These are phyloP conservation scores for Conus ventricosus DNA, from an alignment of 1,140 invertebrate genomes.

Conservation along the genomic window DNA sequence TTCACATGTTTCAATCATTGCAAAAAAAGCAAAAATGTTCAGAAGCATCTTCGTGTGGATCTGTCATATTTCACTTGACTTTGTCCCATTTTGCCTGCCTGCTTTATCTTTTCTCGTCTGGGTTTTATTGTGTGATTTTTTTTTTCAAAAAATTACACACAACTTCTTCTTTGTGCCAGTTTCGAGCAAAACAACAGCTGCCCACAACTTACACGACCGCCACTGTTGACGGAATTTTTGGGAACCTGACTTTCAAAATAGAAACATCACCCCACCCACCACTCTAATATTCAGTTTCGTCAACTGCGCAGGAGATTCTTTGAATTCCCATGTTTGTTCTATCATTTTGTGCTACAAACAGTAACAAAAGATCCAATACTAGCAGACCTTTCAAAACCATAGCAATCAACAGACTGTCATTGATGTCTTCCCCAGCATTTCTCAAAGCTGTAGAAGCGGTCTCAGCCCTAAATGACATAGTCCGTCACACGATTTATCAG, in stretches of 20 bases:
- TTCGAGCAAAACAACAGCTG: background rate
- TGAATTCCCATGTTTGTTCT: slow-evolving; percentile 39
- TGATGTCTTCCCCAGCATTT: slow-evolving; percentile 25
- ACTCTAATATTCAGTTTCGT: background rate
- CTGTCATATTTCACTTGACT: background rate
- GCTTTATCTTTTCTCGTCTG: background rate
- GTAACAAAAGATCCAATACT: slow-evolving; percentile 19
- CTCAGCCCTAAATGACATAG: slow-evolving; percentile 36
- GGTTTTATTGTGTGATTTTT: slow-evolving; percentile 4
- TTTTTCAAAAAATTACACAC: slow-evolving; percentile 2
- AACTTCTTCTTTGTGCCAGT: background rate
- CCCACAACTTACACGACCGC: background rate
- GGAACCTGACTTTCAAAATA: background rate
- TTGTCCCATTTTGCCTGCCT: background rate
- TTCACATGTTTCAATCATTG: background rate
- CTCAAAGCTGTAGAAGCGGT: slow-evolving; percentile 32
- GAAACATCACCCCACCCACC: background rate
- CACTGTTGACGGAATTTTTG: background rate
- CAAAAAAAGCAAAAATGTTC: background rate
- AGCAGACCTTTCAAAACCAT: slow-evolving; percentile 48
- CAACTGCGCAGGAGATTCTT: slow-evolving; percentile 14
- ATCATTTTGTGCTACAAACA: slow-evolving; percentile 32
- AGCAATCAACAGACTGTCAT: slow-evolving; percentile 41
- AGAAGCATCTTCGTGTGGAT: background rate
- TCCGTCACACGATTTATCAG: slow-evolving; percentile 38